Percentiles rank a stretch among this genome's conserved stretches.
These are phyloP conservation scores for Resseliella maxima DNA, from an alignment of 2,888 invertebrate species.

Conservation along the genomic window DNA sequence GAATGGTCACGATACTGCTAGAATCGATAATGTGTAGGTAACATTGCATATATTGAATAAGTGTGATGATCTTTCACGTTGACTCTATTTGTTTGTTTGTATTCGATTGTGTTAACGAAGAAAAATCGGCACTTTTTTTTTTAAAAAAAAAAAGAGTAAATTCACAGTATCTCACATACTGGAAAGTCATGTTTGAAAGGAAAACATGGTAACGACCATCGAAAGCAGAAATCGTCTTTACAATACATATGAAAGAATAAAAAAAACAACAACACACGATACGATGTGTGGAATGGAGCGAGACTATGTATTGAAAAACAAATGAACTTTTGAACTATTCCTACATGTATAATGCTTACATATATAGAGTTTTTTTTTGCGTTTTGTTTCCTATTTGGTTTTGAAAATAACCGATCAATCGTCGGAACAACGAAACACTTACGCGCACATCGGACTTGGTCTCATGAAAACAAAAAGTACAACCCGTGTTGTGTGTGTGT, in stretches of 20 bases:
- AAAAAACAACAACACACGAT: background rate
- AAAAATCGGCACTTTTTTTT: background rate
- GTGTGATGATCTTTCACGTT: background rate
- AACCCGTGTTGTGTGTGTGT: background rate
- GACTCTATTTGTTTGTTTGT: conserved; percentile 11
- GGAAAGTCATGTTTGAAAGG: background rate
- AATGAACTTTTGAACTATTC: conserved; percentile 54
- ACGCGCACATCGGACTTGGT: background rate
- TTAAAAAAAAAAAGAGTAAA: too few species aligned
- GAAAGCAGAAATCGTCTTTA: background rate
- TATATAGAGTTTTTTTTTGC: background rate
- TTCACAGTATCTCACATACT: conserved; percentile 2
- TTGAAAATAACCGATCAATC: conserved; percentile 22
- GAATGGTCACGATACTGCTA: background rate
- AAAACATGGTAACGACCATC: background rate
- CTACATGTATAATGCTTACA: conserved; percentile 7
- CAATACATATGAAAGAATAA: background rate
- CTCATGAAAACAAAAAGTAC: background rate
- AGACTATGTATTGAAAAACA: background rate
- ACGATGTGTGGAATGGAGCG: background rate
- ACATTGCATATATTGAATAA: background rate
- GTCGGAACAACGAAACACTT: conserved; percentile 14
- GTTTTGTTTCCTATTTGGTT: background rate
- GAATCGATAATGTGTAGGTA: conserved; percentile 7
- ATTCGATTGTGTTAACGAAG: background rate